A percentile compares a stretch with the other conserved stretches of the same genome.
phyloP scores from a whole-genome alignment of 2,888 invertebrate species.

The Torymus tubicola region DNA sequence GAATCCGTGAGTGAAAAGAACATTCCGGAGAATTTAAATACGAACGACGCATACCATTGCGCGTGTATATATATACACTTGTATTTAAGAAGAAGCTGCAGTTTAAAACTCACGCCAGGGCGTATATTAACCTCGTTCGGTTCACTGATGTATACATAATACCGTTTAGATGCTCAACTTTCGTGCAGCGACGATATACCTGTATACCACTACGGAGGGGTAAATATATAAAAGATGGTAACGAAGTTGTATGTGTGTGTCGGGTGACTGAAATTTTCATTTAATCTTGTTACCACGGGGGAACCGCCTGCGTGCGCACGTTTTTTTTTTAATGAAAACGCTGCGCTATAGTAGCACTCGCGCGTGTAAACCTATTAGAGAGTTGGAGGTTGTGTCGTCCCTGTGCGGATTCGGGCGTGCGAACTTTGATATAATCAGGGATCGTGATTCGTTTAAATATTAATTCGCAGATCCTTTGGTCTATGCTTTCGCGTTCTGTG shows the following conservation, averaged over 20 bases:
- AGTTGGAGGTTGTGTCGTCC: too few species aligned
- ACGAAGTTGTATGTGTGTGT: not conserved
- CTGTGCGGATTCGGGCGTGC: too few species aligned
- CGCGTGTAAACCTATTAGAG: too few species aligned
- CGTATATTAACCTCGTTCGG: constrained; percentile 23
- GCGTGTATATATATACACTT: constrained; percentile 4
- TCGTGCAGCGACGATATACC: too few species aligned
- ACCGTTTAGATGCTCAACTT: constrained; percentile 28
- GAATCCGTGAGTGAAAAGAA: too few species aligned
- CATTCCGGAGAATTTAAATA: constrained; percentile 33
- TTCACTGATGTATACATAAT: constrained; percentile 2
- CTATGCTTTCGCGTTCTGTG: too few species aligned
- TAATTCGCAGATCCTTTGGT: too few species aligned
- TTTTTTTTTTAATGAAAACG: not conserved
- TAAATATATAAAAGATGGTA: not conserved
- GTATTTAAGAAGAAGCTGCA: constrained; percentile 25
- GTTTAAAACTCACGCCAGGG: constrained; percentile 10
- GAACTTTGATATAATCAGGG: too few species aligned
- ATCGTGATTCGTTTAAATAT: too few species aligned
- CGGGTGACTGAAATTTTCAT: not conserved
- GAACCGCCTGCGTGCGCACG: too few species aligned
- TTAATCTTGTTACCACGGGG: constrained; percentile 16
- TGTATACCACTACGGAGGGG: too few species aligned
- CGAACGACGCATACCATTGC: constrained; percentile 5
- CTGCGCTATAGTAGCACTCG: not conserved